Base-by-base conservation (phyloP, 2,113 vertebrate genomes). In the Neotoma lepida region DNA sequence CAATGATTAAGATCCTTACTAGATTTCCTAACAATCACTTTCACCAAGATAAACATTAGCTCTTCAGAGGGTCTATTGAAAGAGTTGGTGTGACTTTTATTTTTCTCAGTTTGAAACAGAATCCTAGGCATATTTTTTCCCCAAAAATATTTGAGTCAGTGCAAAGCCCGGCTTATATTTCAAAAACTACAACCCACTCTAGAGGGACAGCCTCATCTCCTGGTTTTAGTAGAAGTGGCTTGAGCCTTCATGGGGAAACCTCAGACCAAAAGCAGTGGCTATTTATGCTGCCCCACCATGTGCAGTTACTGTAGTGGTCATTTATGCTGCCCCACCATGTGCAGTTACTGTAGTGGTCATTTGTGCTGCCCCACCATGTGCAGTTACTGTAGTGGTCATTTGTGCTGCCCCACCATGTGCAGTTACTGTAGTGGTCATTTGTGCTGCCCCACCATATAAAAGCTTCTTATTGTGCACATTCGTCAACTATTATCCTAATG, bases 21-120 rank as follows among this genome's bases (percentile, higher is more conserved):
- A 30, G 5, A 61, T 88, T 95, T 90, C 86, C 64, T 90, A 94
- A 92, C 15, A 86, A 82, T 96, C 28, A 77, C 6, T 87, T 35
- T 74, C 15, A 71, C 51, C 54, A 68, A 70, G 39, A 85, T 76
- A 95, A 86, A 61, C 28, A 74, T 88, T 73, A 41, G 15, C 28
- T 58, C 86, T 17, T 35, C 14, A 80, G 4, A 30, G 26, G 77
- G 9, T 82, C 54, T 84, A 56, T 9, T 91, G 70, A 77, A 39
- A 86, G 61, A 68, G 30, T 95, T 86, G 51, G 33, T 18, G 24
- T 82, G 44, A 56, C 26, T 80, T 96, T 93, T 87, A 73, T 63
- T 28, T 82, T 94, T n/a, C 1, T 46, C 39, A 68, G 49, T 87
- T 92, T 88, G 9, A 88, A 92, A 82, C 4, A 93, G 12, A 82